These are phyloP conservation scores for Opisthograptis luteolata DNA, from an alignment of 2,888 invertebrate species.

Conservation along the genomic window DNA sequence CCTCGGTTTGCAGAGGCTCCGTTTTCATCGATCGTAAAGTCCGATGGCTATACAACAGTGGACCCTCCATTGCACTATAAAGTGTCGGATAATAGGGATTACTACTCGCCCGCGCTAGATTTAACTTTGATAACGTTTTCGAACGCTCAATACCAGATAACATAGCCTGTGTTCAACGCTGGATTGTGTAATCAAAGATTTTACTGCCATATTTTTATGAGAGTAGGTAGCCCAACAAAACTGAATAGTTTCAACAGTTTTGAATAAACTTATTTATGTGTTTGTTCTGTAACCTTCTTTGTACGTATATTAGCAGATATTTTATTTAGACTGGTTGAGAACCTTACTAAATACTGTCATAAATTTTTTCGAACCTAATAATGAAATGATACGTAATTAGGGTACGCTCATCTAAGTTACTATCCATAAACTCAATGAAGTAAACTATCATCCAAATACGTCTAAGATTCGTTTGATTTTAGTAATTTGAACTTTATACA, in stretches of 20 bases:
- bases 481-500: too few relatives aligned
- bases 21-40: conserved; percentile 79
- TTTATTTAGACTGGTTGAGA: too few relatives aligned
- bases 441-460: too few relatives aligned
- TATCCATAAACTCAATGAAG: too few relatives aligned
- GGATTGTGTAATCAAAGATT: background rate
- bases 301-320: too few relatives aligned
- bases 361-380: background rate
- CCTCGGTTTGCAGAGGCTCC: conserved; percentile 66
- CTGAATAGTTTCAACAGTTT: background rate
- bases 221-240: background rate
- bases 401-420: too few relatives aligned
- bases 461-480: too few relatives aligned
- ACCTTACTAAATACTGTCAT: background rate
- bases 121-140: conserved; percentile 59
- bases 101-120: conserved; percentile 65
- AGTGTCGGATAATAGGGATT: conserved; percentile 78
- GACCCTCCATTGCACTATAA: conserved; percentile 73
- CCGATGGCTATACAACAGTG: conserved; percentile 67
- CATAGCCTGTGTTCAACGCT: background rate
- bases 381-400: too few relatives aligned
- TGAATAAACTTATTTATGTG: too few relatives aligned
- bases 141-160: conserved; percentile 42
- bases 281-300: too few relatives aligned
- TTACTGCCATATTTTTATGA: too few relatives aligned